Evolutionary conservation across 2,888 invertebrate genomes (phyloP).

Genomic region (Drosophila affinis): DNA sequence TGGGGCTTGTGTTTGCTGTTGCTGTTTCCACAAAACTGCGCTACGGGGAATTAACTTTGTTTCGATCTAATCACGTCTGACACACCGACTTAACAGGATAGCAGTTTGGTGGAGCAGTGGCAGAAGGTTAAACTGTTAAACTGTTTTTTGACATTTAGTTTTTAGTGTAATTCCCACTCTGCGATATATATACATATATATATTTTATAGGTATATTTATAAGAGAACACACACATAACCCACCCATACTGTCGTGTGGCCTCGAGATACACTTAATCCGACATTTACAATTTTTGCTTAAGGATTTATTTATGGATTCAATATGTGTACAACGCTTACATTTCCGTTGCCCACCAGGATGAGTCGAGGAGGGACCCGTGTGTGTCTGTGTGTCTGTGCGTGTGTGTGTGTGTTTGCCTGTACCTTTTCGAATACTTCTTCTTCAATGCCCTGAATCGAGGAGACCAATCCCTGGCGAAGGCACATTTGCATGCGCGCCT

Average conservation of each 20-base stretch:
- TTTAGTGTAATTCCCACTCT: conserved; percentile 44
- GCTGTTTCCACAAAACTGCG: conserved; percentile 43
- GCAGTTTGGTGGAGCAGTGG: conserved; percentile 20
- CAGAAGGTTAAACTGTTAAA: conserved; percentile 36
- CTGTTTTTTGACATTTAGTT: conserved; percentile 70
- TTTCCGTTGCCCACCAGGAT: conserved; percentile 38
- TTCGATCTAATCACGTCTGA: conserved; percentile 73
- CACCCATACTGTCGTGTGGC: conserved; percentile 21
- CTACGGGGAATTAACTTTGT: conserved; percentile 74
- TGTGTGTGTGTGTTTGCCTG: conserved; percentile 16
- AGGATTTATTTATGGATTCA: conserved; percentile 79
- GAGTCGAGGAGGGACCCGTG: conserved; percentile 1
- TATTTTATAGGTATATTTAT: conserved; percentile 38
- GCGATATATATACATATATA: not conserved
- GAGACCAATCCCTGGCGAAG: conserved; percentile 11
- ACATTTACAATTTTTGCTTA: conserved; percentile 80
- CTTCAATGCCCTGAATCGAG: conserved; percentile 52
- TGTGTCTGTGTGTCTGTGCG: not conserved
- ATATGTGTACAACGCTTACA: conserved; percentile 68
- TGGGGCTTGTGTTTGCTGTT: conserved; percentile 24
- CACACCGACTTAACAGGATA: conserved; percentile 27
- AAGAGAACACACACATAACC: conserved; percentile 18
- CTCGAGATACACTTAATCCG: conserved; percentile 74
- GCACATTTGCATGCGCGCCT: conserved; percentile 52
- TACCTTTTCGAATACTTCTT: conserved; percentile 62